phyloP scores from a whole-genome alignment of 2,797 vertebrate genomes.

The Neolamprologus multifasciatus region DNA sequence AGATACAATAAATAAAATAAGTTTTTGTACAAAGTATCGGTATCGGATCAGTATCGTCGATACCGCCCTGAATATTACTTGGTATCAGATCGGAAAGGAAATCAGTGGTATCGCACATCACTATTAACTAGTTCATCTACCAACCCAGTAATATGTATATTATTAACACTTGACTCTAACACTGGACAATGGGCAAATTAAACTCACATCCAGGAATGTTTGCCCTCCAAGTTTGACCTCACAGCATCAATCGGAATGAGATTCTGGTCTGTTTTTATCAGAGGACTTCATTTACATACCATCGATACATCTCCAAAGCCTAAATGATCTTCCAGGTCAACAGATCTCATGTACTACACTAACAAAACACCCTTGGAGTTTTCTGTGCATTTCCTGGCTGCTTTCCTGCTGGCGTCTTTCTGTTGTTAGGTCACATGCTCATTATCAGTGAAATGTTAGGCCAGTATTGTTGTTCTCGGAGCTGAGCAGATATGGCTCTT shows the following conservation, averaged over 20 bases:
- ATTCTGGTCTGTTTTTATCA: not conserved
- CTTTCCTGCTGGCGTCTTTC: not conserved
- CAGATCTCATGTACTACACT: not conserved
- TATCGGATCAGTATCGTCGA: too few relatives aligned
- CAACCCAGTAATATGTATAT: not conserved
- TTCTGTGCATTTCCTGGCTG: not conserved
- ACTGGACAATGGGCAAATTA: not conserved
- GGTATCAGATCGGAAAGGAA: too few relatives aligned
- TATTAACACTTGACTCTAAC: fast-evolving
- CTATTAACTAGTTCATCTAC: not conserved
- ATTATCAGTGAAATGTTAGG: conserved; percentile 9
- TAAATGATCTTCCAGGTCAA: not conserved
- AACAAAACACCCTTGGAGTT: not conserved
- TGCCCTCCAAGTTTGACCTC: not conserved
- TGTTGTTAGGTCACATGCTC: not conserved
- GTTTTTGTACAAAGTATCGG: too few relatives aligned
- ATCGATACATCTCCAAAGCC: not conserved
- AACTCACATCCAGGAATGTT: not conserved
- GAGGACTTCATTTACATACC: not conserved
- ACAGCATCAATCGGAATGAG: fast-evolving
- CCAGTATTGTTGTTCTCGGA: conserved; percentile 13
- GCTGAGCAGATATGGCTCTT: not conserved
- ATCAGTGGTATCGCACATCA: too few relatives aligned
- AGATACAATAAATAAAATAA: too few relatives aligned
- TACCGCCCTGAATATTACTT: too few relatives aligned